Evolutionary conservation across 2,113 vertebrate genomes (phyloP).

Genomic region (Odocoileus hemionus): DNA sequence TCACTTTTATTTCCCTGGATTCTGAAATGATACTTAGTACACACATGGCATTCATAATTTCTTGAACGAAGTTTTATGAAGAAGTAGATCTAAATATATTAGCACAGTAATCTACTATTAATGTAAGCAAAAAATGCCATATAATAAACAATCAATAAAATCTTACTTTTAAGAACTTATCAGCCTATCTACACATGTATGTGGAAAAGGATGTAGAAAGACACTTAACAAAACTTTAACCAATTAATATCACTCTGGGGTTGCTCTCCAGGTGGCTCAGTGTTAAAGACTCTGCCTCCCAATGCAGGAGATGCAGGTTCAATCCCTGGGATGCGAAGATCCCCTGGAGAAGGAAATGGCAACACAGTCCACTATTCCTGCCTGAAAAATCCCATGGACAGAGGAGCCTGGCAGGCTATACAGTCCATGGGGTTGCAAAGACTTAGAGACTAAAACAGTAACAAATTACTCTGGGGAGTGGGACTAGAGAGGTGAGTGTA

Average conservation of each 20-base stretch:
- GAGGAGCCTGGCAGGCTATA: neutral
- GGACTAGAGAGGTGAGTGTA: neutral
- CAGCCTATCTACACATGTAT: neutral
- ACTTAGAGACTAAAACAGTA: neutral
- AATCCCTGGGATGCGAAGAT: neutral
- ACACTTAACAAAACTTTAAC: neutral
- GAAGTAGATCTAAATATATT: neutral
- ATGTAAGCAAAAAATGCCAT: neutral
- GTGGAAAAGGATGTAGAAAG: neutral
- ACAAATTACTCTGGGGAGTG: neutral
- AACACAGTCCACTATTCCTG: neutral
- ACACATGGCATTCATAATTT: neutral
- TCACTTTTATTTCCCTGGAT: neutral
- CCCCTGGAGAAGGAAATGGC: neutral
- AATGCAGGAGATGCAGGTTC: neutral
- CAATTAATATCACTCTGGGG: neutral
- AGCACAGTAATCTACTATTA: neutral
- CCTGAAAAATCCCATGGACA: neutral
- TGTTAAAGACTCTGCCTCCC: neutral
- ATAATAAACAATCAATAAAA: neutral
- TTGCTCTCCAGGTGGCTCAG: neutral
- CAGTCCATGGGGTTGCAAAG: neutral
- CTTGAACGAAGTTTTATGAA: conserved; percentile 6
- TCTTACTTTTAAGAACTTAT: neutral
- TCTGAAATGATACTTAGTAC: neutral